phyloP scores from a whole-genome alignment of 2,113 vertebrate genomes.

The Anser brachyrhynchus region DNA sequence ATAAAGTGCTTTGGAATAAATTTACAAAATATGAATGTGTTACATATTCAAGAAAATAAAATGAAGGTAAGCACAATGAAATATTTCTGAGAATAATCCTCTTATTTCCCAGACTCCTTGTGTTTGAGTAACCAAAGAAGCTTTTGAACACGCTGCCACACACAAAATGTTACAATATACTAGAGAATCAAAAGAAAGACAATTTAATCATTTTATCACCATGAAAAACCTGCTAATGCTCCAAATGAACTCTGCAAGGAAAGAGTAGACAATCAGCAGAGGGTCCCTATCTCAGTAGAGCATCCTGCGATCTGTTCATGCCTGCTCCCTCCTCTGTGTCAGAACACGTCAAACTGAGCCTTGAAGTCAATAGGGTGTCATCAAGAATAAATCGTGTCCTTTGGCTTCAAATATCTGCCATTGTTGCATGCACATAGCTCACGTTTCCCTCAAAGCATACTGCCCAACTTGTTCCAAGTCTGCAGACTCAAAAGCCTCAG shows the following conservation, averaged over 20 bases:
- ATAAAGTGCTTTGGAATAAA: not conserved
- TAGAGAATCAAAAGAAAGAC: not conserved
- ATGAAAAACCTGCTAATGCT: not conserved
- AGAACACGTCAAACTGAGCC: not conserved
- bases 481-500: not conserved
- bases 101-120: not conserved
- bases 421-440: not conserved
- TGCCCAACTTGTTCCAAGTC: not conserved
- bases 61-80: not conserved
- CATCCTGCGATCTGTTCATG: not conserved
- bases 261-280: not conserved
- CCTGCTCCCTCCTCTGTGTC: not conserved
- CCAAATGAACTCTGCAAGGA: not conserved
- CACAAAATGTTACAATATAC: not conserved
- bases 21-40: not conserved
- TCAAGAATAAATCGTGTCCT: not conserved
- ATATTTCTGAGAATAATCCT: conserved; percentile 16
- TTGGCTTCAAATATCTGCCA: not conserved
- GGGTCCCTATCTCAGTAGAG: not conserved
- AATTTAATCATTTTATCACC: not conserved
- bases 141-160: not conserved
- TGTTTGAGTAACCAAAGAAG: not conserved
- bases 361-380: not conserved
- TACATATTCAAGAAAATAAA: not conserved
- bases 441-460: not conserved